Percentiles rank a stretch among this genome's conserved stretches.
phyloP scores from a whole-genome alignment of 2,888 invertebrate genomes.

The Stictocephala bisonia region DNA sequence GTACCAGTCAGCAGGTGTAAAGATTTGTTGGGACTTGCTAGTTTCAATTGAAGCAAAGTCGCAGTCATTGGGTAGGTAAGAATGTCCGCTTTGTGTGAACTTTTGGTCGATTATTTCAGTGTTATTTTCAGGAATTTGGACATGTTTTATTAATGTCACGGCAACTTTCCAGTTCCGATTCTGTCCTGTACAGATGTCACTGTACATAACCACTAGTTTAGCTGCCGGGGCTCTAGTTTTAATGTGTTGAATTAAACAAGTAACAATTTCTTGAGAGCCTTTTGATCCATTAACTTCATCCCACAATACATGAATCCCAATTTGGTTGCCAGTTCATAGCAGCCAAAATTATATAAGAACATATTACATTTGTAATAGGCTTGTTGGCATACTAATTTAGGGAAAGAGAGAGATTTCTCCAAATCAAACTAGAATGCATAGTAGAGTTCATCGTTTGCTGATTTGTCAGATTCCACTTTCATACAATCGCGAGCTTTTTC shows the following conservation, averaged over 20 bases:
- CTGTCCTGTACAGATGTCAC: constrained; percentile 23
- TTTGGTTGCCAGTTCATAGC: constrained; percentile 33
- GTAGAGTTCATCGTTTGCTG: constrained; percentile 17
- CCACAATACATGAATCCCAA: constrained; percentile 29
- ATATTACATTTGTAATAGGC: constrained; percentile 37
- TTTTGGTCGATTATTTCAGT: constrained; percentile 40
- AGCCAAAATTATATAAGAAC: constrained; percentile 39
- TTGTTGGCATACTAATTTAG: constrained; percentile 21
- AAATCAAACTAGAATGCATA: constrained; percentile 42
- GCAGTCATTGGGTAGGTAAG: constrained; percentile 36
- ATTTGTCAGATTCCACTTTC: constrained; percentile 23
- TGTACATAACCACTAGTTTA: constrained; percentile 22
- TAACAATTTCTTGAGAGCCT: constrained; percentile 38
- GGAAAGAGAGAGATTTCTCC: constrained; percentile 35
- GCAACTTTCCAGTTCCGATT: constrained; percentile 18
- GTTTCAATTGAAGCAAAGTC: constrained; percentile 33
- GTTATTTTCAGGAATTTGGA: constrained; percentile 13
- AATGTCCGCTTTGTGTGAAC: constrained; percentile 35
- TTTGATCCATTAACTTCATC: constrained; percentile 33
- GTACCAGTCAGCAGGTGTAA: constrained; percentile 36
- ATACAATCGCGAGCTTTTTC: constrained; percentile 40
- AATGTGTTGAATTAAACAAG: constrained; percentile 31
- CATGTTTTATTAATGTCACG: constrained; percentile 6
- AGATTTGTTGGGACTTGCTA: background rate
- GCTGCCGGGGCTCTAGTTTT: constrained; percentile 24